Evolutionary conservation across 1,140 invertebrate genomes (phyloP), one percentile per base, ranked within the genome.

Genomic region (Cepaea nemoralis): DNA sequence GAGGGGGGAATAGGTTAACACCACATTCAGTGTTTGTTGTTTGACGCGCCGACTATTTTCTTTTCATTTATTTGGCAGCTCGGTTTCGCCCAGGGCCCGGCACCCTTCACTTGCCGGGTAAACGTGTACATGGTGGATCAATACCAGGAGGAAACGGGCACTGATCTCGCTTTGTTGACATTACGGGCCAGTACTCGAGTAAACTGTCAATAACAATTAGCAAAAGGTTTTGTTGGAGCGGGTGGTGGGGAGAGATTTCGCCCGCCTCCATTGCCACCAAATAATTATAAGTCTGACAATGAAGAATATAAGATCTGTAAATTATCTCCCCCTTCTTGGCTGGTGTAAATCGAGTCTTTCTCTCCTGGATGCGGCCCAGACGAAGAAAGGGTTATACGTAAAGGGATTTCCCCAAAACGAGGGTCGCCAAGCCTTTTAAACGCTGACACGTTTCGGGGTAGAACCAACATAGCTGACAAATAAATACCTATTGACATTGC

Each of bases 151-250:
- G 71, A 33, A 74, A 48, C 71, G 27, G 39, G 71, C 27, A 63
- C 39, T 74, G 71, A 74, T 74, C 71, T 74, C 71, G 27, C 27
- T 48, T 74, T 74, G 71, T 74, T 74, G 71, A 74, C 71, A 74
- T 31, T n/a, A 45, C 2, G 71, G 40, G 40, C 31, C 71, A 48
- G 71, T 74, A 74, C 71, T 74, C 71, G 50, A 74, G 71, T 45
- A 45, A 45, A 74, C 71, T 74, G 71, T 74, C 71, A 74, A 74
- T 74, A 74, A 74, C 42, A 74, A 74, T 74, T 74, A 74, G 71
- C 42, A 50, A 39, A 42, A 74, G 14, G 2, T 48, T 74, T 73
- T 6, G 35, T 6, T 37, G 31, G 42, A 45, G 42, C 10, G 19
- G 6, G 31, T 5, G 27, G 31, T 0, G 35, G 35, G 14, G n/a